These are phyloP conservation scores for Miniopterus natalensis DNA, from an alignment of 2,113 vertebrate genomes.

Conservation along the genomic window DNA sequence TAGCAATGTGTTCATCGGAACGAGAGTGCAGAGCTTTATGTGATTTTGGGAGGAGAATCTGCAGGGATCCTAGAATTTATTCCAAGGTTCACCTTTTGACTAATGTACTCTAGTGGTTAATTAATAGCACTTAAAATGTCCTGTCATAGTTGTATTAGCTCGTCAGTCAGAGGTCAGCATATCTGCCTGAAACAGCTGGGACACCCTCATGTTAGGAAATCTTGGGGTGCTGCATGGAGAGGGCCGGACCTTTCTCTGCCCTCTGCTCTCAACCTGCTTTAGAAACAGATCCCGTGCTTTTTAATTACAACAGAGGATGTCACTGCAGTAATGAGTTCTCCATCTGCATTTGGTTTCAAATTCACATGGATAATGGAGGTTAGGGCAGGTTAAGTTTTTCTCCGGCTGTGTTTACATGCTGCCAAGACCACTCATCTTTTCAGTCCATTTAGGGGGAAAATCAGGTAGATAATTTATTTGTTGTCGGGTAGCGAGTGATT, in stretches of 20 bases:
- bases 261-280: conserved; percentile 50
- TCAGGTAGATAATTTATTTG: conserved; percentile 64
- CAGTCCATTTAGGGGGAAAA: conserved; percentile 36
- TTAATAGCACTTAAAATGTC: conserved; percentile 65
- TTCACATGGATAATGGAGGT: conserved; percentile 75
- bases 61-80: background rate
- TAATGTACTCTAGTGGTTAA: conserved; percentile 60
- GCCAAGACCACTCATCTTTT: conserved; percentile 67
- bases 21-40: background rate
- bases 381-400: conserved; percentile 66
- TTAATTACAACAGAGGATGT: conserved; percentile 74
- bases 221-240: background rate
- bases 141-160: conserved; percentile 47
- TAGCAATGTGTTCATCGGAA: background rate
- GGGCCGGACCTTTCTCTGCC: background rate
- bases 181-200: conserved; percentile 15
- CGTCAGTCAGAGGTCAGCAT: conserved; percentile 46
- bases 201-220: conserved; percentile 6
- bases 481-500: conserved; percentile 49
- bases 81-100: conserved; percentile 59
- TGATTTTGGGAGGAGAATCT: background rate
- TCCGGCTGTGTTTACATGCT: conserved; percentile 65
- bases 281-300: conserved; percentile 66
- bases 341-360: conserved; percentile 70
- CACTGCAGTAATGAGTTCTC: conserved; percentile 66